Conservation (phyloP, 2,113 vertebrate genomes). For the Telmatochromis bifrenatus region DNA sequence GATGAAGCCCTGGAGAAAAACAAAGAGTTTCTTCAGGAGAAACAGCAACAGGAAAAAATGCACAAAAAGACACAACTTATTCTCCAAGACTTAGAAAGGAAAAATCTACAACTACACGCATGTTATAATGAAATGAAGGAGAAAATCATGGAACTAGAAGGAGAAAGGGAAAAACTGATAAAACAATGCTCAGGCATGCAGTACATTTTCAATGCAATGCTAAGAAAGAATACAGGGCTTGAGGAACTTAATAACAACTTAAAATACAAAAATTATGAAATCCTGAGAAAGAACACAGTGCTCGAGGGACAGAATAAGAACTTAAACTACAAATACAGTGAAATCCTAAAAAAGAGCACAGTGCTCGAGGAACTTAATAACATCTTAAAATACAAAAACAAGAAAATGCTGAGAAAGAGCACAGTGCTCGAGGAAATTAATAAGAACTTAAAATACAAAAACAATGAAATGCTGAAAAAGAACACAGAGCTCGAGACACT, state of each 20-base stretch:
- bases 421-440: fast-evolving
- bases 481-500: fast-evolving
- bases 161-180: background rate
- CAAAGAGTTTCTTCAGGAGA: background rate
- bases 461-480: fast-evolving
- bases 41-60: background rate
- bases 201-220: background rate
- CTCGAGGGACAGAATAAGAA: no score
- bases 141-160: background rate
- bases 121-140: background rate
- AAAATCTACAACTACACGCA: background rate
- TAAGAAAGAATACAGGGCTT: background rate
- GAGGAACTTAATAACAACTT: background rate
- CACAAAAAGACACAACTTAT: background rate
- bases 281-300: no score
- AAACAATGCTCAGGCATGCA: background rate
- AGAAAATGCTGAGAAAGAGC: fast-evolving
- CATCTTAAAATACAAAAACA: fast-evolving
- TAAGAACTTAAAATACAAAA: fast-evolving
- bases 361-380: fast-evolving
- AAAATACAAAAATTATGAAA: no score
- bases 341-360: background rate
- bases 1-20: background rate
- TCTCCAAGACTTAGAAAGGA: background rate
- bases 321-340: no score